Conservation (phyloP, 2,797 vertebrate genomes). For the Sparus aurata region DNA sequence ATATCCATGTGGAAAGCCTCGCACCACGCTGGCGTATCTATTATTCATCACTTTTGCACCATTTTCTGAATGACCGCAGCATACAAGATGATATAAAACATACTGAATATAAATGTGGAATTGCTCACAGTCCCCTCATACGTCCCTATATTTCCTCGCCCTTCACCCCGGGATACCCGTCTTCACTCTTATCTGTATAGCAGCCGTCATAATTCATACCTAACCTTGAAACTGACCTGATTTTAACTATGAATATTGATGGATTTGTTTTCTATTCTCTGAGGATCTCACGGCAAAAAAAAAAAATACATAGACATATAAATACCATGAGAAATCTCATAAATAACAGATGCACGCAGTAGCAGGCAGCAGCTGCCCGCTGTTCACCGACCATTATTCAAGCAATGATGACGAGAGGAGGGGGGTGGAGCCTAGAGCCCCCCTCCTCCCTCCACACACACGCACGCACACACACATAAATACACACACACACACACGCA, state of each 20-base stretch:
- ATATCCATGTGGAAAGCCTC: no score
- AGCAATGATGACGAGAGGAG: constrained; percentile 74
- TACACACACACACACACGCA: constrained; percentile 17
- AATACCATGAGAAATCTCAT: constrained; percentile 23
- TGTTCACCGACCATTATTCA: constrained; percentile 79
- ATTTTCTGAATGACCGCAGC: constrained; percentile 11
- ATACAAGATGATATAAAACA: not conserved
- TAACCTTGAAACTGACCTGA: constrained; percentile 16
- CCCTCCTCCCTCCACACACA: constrained; percentile 15
- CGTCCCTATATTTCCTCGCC: not conserved
- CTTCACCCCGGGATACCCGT: not conserved
- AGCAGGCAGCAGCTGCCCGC: constrained; percentile 65
- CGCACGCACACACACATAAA: constrained; percentile 41
- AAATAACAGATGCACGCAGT: constrained; percentile 58
- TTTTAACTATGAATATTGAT: not conserved
- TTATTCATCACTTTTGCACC: constrained; percentile 25
- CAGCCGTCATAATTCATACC: constrained; percentile 7
- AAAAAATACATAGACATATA: not conserved
- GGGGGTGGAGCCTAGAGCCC: constrained; percentile 70
- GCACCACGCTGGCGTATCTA: not conserved
- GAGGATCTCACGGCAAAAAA: not conserved
- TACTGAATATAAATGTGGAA: not conserved
- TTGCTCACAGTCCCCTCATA: not conserved
- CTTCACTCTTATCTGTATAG: not conserved
- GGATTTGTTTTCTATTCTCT: constrained; percentile 6